Evolutionary conservation across 2,888 invertebrate genomes (phyloP).

Genomic region (Tetrapedia diversipes): DNA sequence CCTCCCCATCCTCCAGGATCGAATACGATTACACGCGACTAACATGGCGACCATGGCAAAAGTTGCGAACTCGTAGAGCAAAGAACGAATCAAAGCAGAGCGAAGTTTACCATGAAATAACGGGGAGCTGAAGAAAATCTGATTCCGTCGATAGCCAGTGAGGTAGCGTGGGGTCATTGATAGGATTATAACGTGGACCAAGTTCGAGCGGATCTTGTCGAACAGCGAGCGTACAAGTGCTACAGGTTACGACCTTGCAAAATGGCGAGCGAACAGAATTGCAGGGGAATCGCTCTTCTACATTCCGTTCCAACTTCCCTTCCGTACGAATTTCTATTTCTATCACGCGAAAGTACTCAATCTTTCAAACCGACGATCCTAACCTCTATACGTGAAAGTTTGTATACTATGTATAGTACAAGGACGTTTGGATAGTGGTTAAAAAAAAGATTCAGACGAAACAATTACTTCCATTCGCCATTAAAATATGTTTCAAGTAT

Average conservation of each 20-base stretch:
- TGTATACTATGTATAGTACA: no score
- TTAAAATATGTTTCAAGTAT: no score
- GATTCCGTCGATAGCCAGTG: slow-evolving; percentile 12
- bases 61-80: background rate
- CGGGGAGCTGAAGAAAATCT: slow-evolving; percentile 7
- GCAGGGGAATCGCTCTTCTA: slow-evolving; percentile 8
- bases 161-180: slow-evolving; percentile 1
- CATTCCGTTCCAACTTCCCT: background rate
- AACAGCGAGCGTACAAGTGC: slow-evolving; percentile 15
- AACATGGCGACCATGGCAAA: background rate
- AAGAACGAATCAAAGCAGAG: background rate
- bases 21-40: background rate
- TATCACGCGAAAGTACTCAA: background rate
- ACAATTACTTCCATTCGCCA: no score
- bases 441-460: no score
- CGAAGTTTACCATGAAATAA: slow-evolving; percentile 11
- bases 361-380: no score
- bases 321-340: slow-evolving; percentile 1
- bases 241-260: slow-evolving; percentile 29
- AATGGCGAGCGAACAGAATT: slow-evolving; percentile 18
- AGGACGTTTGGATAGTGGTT: no score
- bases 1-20: no score
- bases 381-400: no score
- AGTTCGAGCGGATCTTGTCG: slow-evolving; percentile 32
- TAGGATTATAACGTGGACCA: slow-evolving; percentile 17